Conservation (phyloP, 2,797 vertebrate genomes). For the Parauchenoglanis punctatus region DNA sequence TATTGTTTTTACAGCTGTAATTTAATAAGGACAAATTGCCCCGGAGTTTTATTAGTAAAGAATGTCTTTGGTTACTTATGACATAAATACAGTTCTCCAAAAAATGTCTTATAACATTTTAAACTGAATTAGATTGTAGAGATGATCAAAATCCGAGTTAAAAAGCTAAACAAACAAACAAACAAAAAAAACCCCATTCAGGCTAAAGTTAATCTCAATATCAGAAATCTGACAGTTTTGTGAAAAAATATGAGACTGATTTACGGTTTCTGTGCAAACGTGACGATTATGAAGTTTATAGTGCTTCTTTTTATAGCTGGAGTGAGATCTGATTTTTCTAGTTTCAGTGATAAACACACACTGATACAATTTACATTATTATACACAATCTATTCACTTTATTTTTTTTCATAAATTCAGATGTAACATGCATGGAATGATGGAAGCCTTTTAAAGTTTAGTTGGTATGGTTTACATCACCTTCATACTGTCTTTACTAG, state of each 20-base stretch:
- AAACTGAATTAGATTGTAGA: neutral
- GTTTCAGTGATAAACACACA: neutral
- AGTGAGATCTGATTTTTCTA: neutral
- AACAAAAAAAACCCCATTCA: neutral
- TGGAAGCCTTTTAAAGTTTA: neutral
- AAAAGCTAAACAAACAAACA: neutral
- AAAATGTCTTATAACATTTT: neutral
- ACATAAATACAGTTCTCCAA: neutral
- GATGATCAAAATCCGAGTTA: neutral
- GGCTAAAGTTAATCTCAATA: neutral
- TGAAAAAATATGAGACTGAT: neutral
- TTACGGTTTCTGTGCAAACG: neutral
- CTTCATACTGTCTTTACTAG: neutral
- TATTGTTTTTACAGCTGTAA: constrained; percentile 3
- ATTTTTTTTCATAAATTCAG: neutral
- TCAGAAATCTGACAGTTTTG: neutral
- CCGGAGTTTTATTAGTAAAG: neutral
- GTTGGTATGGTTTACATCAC: neutral
- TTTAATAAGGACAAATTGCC: neutral
- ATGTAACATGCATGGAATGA: neutral
- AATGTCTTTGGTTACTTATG: neutral
- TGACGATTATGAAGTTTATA: neutral
- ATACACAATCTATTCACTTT: neutral
- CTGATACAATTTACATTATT: neutral
- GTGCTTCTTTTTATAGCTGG: neutral